These are phyloP conservation scores for Parazoanthus darwini DNA, from an alignment of 92 coral and sea anemone species.

Conservation along the genomic window DNA sequence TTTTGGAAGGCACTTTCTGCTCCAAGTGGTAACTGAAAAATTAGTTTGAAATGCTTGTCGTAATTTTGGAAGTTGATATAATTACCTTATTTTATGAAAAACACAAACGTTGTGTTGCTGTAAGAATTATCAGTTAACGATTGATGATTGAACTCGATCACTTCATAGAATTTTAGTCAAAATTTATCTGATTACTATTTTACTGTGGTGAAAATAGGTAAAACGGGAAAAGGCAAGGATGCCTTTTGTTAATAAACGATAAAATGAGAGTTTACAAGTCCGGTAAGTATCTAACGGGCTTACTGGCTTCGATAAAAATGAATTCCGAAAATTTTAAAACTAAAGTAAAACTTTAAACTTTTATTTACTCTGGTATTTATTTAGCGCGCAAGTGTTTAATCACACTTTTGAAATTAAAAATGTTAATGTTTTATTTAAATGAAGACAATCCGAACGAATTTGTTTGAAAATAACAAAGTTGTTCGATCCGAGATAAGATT, in stretches of 20 bases:
- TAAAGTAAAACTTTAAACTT: conserved; percentile 27
- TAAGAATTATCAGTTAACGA: background rate
- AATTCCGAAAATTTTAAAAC: background rate
- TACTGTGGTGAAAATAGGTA: background rate
- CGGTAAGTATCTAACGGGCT: background rate
- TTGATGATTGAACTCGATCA: background rate
- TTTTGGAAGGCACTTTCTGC: background rate
- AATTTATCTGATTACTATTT: background rate
- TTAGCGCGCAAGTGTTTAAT: background rate
- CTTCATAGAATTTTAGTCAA: background rate
- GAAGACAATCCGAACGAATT: background rate
- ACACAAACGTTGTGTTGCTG: background rate
- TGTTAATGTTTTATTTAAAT: background rate
- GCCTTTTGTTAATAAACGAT: background rate
- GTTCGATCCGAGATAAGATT: background rate
- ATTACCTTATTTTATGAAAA: too few relatives aligned
- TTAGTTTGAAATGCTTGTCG: too few relatives aligned
- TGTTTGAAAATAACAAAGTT: background rate
- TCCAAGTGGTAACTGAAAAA: background rate
- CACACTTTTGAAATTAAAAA: background rate
- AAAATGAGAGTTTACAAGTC: background rate
- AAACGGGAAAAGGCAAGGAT: background rate
- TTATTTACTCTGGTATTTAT: conserved; percentile 25
- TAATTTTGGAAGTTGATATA: background rate
- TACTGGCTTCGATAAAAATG: background rate